Base-by-base conservation (phyloP, 2,113 vertebrate species). In the Pampusana beccarii region DNA sequence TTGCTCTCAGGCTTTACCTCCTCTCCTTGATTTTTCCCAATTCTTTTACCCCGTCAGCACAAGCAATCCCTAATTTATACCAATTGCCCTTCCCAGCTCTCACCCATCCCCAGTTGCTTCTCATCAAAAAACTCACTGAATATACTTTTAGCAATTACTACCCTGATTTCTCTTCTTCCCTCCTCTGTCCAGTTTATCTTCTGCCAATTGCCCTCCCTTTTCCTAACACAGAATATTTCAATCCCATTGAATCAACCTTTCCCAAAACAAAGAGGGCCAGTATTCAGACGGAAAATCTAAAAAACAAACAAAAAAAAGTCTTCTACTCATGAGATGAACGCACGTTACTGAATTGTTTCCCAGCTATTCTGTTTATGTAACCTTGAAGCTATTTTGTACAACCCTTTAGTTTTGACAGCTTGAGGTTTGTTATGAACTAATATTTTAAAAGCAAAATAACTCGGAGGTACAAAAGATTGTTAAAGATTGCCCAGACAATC, bases 291-390 rank as follows among this genome's bases (percentile, higher is more conserved):
- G 77, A 86, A 93, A 90, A 75, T 29, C 9, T 86, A 70, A 10
- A 7, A 38, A 38, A 38, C 9, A 38, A 38, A 88, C 18, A 90
- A 70, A 23, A 9, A 72, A 74, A 57, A 11, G 29, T 14, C 61
- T 72, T 44, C 60, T 40, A 3, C 51, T 79, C 65, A 38, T 40
- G 69, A 46, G 65, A 38, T 67, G 71, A 86, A 56, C 19, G 5
- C 0, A 0, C 5, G 5, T 71, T 78, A 58, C 60, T 2, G 2
- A 67, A 38, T 60, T 53, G 70, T 69, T 95, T 69, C 90, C 80
- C 62, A 72, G 90, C 69, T 53, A 4, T 77, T 79, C 72, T 95
- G 92, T 93, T 96, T 96, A 46, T 85, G 77, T 96, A 95, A 93
- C 83, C 92, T 95, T 38, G 73, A 87, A 92, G 91, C n/a, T 94